These are phyloP conservation scores for Notiomystis cincta DNA, from an alignment of 2,113 vertebrate species.

Conservation along the genomic window DNA sequence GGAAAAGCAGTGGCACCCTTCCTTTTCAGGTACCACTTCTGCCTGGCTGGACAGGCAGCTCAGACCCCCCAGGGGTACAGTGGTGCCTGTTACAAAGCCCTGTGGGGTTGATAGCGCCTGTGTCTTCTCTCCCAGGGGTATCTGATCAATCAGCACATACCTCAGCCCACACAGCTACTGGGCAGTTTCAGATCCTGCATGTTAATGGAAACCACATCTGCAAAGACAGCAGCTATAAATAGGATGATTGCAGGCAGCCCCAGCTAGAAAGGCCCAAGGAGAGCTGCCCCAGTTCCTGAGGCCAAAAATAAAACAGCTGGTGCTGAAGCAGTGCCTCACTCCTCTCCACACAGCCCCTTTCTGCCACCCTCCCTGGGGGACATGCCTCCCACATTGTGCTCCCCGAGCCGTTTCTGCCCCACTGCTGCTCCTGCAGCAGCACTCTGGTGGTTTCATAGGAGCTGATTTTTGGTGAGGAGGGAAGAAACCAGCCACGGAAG, in stretches of 20 bases:
- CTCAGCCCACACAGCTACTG: not conserved
- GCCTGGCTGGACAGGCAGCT: not conserved
- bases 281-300: not conserved
- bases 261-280: not conserved
- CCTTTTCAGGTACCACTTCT: not conserved
- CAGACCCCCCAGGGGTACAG: rapidly evolving
- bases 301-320: rapidly evolving
- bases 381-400: rapidly evolving
- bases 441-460: too few relatives aligned
- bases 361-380: rapidly evolving
- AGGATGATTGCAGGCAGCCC: not conserved
- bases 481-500: too few relatives aligned
- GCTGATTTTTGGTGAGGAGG: too few relatives aligned
- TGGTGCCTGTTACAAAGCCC: not conserved
- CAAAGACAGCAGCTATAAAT: not conserved
- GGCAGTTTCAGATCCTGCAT: not conserved
- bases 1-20: not conserved
- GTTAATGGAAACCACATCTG: not conserved
- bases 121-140: not conserved
- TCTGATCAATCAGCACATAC: not conserved
- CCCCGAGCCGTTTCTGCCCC: not conserved
- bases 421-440: not conserved
- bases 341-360: not conserved
- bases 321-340: not conserved
- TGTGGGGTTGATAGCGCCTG: rapidly evolving